Evolutionary conservation across 2,113 vertebrate genomes (phyloP).

Genomic region (Rhinoderma darwinii): DNA sequence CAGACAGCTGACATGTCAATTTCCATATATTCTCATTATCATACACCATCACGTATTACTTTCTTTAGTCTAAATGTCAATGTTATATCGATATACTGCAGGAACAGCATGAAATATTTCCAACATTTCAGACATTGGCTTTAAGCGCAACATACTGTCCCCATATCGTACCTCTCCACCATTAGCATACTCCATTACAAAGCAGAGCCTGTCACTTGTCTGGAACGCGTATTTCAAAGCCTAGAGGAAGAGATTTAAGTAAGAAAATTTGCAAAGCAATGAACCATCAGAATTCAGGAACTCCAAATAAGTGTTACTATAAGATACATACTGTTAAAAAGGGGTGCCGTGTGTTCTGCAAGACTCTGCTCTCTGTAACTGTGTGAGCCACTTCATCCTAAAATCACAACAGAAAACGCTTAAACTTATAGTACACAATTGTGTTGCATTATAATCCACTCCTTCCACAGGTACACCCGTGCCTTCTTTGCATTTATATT

Average conservation of each 20-base stretch:
- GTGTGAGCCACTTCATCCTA: slow-evolving; percentile 98
- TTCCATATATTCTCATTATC: background rate
- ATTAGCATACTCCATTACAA: slow-evolving; percentile 97
- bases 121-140: background rate
- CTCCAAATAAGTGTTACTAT: too few relatives aligned
- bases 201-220: slow-evolving; percentile 92
- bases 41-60: background rate
- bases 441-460: background rate
- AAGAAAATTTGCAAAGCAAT: background rate
- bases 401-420: slow-evolving; percentile 45
- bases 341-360: slow-evolving; percentile 93
- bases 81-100: background rate
- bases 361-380: slow-evolving; percentile 92
- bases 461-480: too few relatives aligned
- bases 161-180: slow-evolving; percentile 85
- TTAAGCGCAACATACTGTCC: background rate
- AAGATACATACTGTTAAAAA: slow-evolving; percentile 83
- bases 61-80: background rate
- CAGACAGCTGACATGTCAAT: background rate
- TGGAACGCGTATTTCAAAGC: slow-evolving; percentile 96
- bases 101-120: background rate
- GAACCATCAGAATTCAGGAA: background rate
- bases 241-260: slow-evolving; percentile 65
- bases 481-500: too few relatives aligned
- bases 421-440: background rate